Percentiles rank a stretch among this genome's conserved stretches.
Evolutionary conservation across 92 coral and sea anemone genomes (phyloP).

Genomic region (Phymanthus crucifer): DNA sequence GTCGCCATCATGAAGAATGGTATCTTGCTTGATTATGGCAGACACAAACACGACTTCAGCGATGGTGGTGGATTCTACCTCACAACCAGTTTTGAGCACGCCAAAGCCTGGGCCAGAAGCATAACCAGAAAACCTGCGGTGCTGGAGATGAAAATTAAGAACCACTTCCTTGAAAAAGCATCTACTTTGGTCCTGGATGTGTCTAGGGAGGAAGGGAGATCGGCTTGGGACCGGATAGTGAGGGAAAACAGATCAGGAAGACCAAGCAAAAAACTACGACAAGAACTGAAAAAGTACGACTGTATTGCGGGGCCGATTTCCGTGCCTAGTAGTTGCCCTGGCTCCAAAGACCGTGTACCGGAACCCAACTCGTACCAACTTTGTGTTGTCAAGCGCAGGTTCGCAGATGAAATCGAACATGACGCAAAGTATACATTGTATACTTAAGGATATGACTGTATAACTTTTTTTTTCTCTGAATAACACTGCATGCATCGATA

Average conservation of each 20-base stretch:
- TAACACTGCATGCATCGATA: no score
- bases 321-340: not conserved
- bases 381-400: conserved; percentile 50
- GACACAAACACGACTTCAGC: no score
- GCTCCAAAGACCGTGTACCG: no score
- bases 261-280: conserved; percentile 35
- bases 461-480: no score
- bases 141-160: conserved; percentile 22
- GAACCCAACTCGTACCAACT: no score
- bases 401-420: conserved; percentile 41
- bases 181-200: conserved; percentile 17
- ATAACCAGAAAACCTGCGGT: conserved; percentile 54
- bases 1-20: conserved; percentile 45
- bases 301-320: conserved; percentile 61
- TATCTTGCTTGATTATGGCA: conserved; percentile 36
- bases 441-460: no score
- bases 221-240: conserved; percentile 49
- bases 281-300: conserved; percentile 32
- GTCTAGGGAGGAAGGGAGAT: conserved; percentile 14
- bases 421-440: not conserved
- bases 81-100: conserved; percentile 24
- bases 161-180: not conserved
- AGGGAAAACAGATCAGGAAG: conserved; percentile 50
- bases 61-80: no score
- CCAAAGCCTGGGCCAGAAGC: conserved; percentile 47